A percentile compares a stretch with the other conserved stretches of the same genome.
Evolutionary conservation across 2,797 vertebrate genomes (phyloP).

Genomic region (Pelochelys cantorii): DNA sequence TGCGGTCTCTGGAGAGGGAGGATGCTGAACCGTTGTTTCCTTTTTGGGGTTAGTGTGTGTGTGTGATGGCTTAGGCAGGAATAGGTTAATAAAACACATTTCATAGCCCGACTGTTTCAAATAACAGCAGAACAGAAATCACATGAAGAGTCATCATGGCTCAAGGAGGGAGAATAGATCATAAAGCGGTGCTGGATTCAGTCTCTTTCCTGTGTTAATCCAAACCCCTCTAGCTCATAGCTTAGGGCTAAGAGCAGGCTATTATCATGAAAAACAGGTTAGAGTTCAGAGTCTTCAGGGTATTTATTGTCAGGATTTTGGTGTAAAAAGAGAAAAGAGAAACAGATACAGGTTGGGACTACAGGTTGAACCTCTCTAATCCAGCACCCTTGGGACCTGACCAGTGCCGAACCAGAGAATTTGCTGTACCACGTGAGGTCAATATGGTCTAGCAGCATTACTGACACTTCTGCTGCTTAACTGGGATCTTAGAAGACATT

Average conservation of each 20-base stretch:
- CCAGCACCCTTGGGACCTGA: too few species aligned
- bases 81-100: neutral
- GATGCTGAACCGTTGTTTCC: neutral
- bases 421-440: too few species aligned
- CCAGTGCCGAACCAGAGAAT: too few species aligned
- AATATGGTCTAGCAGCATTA: too few species aligned
- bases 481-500: too few species aligned
- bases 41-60: neutral
- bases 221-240: neutral
- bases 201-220: neutral
- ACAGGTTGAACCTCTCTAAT: too few species aligned
- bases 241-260: neutral
- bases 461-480: too few species aligned
- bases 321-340: neutral
- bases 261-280: neutral
- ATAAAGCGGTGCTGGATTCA: neutral
- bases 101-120: neutral
- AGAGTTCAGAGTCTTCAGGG: neutral
- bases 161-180: neutral
- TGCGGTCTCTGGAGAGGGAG: neutral
- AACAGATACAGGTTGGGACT: neutral
- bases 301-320: neutral
- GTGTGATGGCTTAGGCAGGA: neutral
- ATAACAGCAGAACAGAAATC: neutral
- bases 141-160: neutral